A percentile compares a stretch with the other conserved stretches of the same genome.
Conservation (phyloP, 2,113 vertebrate genomes). For the Chlorodrepanis virens region DNA sequence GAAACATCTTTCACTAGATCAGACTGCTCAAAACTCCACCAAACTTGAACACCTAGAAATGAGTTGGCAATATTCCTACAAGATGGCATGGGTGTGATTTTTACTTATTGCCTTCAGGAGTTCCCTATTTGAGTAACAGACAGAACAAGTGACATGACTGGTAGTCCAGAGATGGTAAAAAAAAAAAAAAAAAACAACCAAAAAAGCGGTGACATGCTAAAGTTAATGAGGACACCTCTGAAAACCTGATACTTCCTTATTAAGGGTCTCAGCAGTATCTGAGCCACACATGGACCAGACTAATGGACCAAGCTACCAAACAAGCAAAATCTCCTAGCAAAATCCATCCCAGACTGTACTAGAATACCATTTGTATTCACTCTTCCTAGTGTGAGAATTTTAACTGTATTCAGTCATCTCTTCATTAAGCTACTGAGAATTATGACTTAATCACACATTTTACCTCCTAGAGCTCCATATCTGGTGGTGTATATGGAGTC, state of each 20-base stretch:
- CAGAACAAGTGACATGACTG: background rate
- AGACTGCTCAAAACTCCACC: background rate
- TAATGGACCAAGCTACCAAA: background rate
- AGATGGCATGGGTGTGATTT: background rate
- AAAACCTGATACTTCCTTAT: background rate
- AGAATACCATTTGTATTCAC: background rate
- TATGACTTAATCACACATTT: background rate
- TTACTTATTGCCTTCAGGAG: background rate
- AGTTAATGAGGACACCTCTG: background rate
- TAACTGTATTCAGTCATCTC: background rate
- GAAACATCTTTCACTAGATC: background rate
- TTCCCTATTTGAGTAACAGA: background rate
- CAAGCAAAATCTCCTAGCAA: background rate
- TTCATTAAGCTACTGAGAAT: background rate
- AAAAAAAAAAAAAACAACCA: background rate
- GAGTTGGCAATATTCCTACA: background rate
- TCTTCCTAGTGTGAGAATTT: background rate
- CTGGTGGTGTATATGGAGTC: constrained; percentile 34
- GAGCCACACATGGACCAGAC: background rate
- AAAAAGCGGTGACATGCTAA: background rate
- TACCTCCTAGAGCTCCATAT: constrained; percentile 57
- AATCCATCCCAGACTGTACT: background rate
- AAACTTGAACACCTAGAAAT: background rate
- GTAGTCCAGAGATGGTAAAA: background rate
- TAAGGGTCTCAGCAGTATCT: background rate